Base-by-base conservation (phyloP, 2,797 vertebrate genomes). In the Hylomyscus alleni region DNA sequence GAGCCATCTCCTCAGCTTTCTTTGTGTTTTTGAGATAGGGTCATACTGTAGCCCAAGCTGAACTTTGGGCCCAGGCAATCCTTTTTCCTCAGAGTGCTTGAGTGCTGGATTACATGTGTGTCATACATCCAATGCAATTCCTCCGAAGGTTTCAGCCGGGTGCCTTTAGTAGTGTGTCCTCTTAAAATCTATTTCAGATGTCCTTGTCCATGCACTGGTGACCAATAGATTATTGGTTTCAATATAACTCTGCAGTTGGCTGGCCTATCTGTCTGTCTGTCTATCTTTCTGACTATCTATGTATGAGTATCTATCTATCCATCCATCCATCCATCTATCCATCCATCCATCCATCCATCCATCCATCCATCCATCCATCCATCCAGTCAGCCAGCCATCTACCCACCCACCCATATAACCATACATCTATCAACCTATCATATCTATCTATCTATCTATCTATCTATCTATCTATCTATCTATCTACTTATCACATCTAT, bases 121-220 rank as follows among this genome's bases (percentile, higher is more conserved):
- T 14, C 75, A 54, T 22, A 4, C 75, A 54, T 22, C 50, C 31
- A 80, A 4, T 24, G 34, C 17, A 22, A n/a, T 54, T 20, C 50
- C 29, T 34, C 31, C 13, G 6, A 17, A n/a, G 52, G 31, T 13
- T 52, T 31, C 50, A 19, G 29, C 4, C 29, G 34, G 20, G 17
- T 34, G 14, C 31, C 58, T 37, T 50, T 2, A 56, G 37, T 6
- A 4, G 2, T 19, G 82, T 40, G 44, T 54, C 47, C 40, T 40
- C 15, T 4, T 20, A 78, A 78, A 50, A 85, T 0, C 5, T 19
- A 19, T 0, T 0, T 65, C 6, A 0, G 19, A 65, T 17, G 52
- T 12, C 58, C 13, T 50, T 24, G 20, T 24, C 80, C 19, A 29
- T 14, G 26, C 3, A 62, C 44, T 15, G 20, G 58, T 12, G 2